Percentiles rank a stretch among this genome's conserved stretches.
Evolutionary conservation across 2,888 invertebrate species (phyloP).

Genomic region (Acrobasis consociella): DNA sequence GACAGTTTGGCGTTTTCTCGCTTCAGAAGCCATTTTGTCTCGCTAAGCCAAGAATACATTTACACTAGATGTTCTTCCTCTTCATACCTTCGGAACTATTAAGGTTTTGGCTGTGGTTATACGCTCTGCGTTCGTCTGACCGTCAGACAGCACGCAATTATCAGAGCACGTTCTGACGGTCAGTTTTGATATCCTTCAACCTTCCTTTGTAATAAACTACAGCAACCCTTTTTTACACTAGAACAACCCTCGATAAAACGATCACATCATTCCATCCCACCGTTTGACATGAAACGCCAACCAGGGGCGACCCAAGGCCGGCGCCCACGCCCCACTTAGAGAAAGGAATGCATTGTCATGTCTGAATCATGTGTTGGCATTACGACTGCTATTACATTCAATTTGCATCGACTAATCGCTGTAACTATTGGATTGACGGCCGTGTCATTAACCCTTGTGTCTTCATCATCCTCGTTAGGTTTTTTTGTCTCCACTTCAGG

Average conservation of each 20-base stretch:
- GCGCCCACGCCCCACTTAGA: conserved; percentile 71
- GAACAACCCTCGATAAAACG: conserved; percentile 1
- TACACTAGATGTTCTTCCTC: no score
- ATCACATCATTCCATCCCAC: conserved; percentile 1
- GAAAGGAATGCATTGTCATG: conserved; percentile 72
- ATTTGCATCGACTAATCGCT: conserved; percentile 45
- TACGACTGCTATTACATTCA: conserved; percentile 52
- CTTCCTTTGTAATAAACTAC: background rate
- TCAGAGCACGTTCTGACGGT: no score
- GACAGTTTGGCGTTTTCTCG: no score
- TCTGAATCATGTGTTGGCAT: conserved; percentile 54
- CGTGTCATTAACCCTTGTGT: conserved; percentile 8
- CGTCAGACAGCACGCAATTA: no score
- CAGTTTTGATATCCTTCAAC: no score
- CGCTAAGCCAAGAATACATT: no score
- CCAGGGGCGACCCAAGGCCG: conserved; percentile 55
- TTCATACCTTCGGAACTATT: no score
- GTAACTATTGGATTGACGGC: conserved; percentile 13
- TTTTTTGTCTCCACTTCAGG: no score
- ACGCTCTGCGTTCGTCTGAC: no score
- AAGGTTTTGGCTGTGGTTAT: no score
- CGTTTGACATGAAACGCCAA: conserved; percentile 33
- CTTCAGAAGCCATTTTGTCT: no score
- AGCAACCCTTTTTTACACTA: background rate
- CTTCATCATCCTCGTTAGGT: no score